A percentile compares a stretch with the other conserved stretches of the same genome.
phyloP scores from a whole-genome alignment of 2,888 invertebrate species.

The Sabatieria punctata region DNA sequence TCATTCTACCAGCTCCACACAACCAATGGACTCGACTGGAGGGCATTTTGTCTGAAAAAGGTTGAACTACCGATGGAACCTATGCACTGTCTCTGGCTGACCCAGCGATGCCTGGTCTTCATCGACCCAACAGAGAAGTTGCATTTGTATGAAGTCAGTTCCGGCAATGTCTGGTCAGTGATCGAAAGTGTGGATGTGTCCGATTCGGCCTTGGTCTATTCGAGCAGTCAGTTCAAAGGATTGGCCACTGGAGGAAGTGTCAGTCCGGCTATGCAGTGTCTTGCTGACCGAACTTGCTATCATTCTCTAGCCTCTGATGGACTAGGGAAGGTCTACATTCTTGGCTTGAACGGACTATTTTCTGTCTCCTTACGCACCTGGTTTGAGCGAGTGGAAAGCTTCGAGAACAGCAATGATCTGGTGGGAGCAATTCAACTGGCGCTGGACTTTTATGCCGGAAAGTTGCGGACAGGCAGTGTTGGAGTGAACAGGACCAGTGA shows the following conservation, averaged over 20 bases:
- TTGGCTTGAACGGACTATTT: slow-evolving; percentile 7
- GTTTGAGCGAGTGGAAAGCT: slow-evolving; percentile 19
- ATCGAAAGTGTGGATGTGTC: slow-evolving; percentile 42
- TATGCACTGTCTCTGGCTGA: slow-evolving; percentile 51
- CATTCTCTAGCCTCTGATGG: neutral
- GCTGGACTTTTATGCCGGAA: slow-evolving; percentile 9
- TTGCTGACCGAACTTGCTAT: slow-evolving; percentile 11
- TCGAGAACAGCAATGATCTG: slow-evolving; percentile 10
- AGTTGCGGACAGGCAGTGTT: slow-evolving; percentile 1
- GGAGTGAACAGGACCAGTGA: slow-evolving; percentile 1
- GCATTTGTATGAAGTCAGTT: slow-evolving; percentile 69
- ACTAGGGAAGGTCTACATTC: neutral
- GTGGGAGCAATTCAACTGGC: slow-evolving; percentile 8
- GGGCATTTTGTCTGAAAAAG: slow-evolving; percentile 42
- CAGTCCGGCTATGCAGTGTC: slow-evolving; percentile 50
- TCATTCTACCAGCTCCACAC: slow-evolving; percentile 57
- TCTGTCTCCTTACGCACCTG: slow-evolving; percentile 12
- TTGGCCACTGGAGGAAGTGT: slow-evolving; percentile 88
- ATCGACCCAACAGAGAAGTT: slow-evolving; percentile 69
- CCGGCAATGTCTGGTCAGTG: slow-evolving; percentile 58
- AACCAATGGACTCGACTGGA: slow-evolving; percentile 3
- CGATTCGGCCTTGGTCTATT: slow-evolving; percentile 48
- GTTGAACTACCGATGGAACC: slow-evolving; percentile 44
- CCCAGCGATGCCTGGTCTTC: slow-evolving; percentile 60
- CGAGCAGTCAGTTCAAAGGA: slow-evolving; percentile 70